These are phyloP conservation scores for Stichodactyla helianthus DNA, from an alignment of 64 coral and sea anemone genomes.

Conservation along the genomic window DNA sequence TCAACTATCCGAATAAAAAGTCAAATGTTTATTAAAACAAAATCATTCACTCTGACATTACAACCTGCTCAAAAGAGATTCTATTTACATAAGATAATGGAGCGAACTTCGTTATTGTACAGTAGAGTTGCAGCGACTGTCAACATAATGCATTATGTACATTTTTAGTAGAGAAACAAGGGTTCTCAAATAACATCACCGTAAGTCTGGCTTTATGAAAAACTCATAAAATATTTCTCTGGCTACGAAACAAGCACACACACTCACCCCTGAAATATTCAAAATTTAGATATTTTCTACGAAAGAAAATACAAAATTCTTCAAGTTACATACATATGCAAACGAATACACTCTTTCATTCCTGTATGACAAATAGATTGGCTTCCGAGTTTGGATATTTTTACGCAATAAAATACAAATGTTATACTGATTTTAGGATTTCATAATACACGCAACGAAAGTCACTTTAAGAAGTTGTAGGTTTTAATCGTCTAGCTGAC, in stretches of 20 bases:
- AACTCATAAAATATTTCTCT: not conserved
- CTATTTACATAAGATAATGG: not conserved
- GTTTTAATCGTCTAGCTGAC: slow-evolving; percentile 85
- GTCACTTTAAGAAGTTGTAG: not conserved
- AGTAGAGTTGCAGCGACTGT: not conserved
- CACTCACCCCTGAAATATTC: not conserved
- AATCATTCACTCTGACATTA: not conserved
- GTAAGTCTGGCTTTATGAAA: not conserved
- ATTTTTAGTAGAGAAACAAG: not conserved
- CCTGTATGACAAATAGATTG: not conserved
- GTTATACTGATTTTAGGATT: not conserved
- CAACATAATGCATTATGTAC: not conserved
- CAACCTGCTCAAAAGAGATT: not conserved
- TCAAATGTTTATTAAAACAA: not conserved
- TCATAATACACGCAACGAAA: not conserved
- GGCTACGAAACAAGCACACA: not conserved
- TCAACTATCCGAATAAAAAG: not conserved
- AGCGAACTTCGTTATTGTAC: not conserved
- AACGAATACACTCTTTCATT: no score
- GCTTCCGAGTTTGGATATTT: not conserved
- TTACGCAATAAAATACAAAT: not conserved
- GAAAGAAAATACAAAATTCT: not conserved
- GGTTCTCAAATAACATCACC: not conserved
- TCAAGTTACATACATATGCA: not conserved
- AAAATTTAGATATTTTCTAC: not conserved